Percentiles rank a stretch among this genome's conserved stretches.
Evolutionary conservation across 2,113 vertebrate species (phyloP).

Genomic region (Macquaria ambigua): DNA sequence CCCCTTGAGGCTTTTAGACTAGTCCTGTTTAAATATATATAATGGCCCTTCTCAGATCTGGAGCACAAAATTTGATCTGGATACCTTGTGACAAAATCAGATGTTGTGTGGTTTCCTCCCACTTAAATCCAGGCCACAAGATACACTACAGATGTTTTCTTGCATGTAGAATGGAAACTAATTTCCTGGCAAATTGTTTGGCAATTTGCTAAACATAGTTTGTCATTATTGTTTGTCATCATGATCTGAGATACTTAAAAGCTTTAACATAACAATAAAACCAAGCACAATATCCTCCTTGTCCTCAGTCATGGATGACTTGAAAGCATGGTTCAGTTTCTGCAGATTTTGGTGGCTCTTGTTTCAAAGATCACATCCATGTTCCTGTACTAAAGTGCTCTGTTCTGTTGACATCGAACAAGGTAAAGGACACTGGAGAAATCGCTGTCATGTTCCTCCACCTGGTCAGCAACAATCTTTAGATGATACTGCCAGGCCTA

Average conservation of each 20-base stretch:
- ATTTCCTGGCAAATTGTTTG: neutral
- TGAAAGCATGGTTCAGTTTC: neutral
- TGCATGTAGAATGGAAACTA: neutral
- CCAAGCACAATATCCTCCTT: neutral
- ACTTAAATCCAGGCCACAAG: neutral
- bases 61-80: conserved; percentile 18
- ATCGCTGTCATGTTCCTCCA: neutral
- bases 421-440: neutral
- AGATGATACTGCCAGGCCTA: neutral
- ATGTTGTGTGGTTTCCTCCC: neutral
- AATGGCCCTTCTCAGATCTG: neutral
- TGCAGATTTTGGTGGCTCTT: neutral
- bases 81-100: neutral
- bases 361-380: neutral
- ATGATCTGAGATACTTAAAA: neutral
- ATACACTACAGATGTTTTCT: neutral
- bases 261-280: neutral
- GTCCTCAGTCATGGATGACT: neutral
- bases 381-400: neutral
- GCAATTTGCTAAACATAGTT: neutral
- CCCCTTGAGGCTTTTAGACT: neutral
- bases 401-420: neutral
- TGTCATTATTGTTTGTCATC: neutral
- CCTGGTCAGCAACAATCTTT: neutral
- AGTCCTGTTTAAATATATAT: conserved; percentile 26